Conservation (phyloP, 2,888 invertebrate species). For the Synanthedon formicaeformis region DNA sequence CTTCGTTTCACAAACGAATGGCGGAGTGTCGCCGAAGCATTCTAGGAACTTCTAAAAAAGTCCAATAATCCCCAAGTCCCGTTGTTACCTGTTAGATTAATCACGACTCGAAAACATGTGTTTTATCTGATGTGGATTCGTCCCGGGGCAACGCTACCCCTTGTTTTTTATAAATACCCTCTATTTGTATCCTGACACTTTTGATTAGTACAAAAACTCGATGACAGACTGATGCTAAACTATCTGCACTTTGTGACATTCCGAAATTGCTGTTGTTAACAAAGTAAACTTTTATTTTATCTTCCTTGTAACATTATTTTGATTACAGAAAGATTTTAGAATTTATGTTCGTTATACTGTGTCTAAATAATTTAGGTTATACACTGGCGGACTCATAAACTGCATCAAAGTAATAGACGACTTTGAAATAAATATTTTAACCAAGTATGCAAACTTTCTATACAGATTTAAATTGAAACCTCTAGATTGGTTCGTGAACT, state of each 20-base stretch:
- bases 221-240: background rate
- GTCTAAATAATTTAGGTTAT: too few species aligned
- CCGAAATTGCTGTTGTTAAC: background rate
- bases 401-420: too few species aligned
- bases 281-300: background rate
- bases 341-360: too few species aligned
- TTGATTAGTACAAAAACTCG: slow-evolving; percentile 5
- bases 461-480: too few species aligned
- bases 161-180: slow-evolving; percentile 2
- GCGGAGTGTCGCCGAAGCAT: slow-evolving; percentile 8
- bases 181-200: slow-evolving; percentile 10
- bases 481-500: too few species aligned
- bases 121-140: slow-evolving; percentile 12
- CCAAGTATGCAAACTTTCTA: too few species aligned
- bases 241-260: background rate
- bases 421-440: too few species aligned
- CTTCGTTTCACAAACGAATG: background rate
- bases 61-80: slow-evolving; percentile 10
- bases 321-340: too few species aligned
- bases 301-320: too few species aligned
- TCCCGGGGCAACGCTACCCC: slow-evolving; percentile 3
- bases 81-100: slow-evolving; percentile 19
- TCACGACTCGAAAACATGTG: slow-evolving; percentile 10
- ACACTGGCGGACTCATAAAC: too few species aligned
- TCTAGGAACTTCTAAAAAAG: slow-evolving; percentile 25